A percentile compares a stretch with the other conserved stretches of the same genome.
These are phyloP conservation scores for Choristoneura rosaceana DNA, from an alignment of 2,888 invertebrate species.

Conservation along the genomic window DNA sequence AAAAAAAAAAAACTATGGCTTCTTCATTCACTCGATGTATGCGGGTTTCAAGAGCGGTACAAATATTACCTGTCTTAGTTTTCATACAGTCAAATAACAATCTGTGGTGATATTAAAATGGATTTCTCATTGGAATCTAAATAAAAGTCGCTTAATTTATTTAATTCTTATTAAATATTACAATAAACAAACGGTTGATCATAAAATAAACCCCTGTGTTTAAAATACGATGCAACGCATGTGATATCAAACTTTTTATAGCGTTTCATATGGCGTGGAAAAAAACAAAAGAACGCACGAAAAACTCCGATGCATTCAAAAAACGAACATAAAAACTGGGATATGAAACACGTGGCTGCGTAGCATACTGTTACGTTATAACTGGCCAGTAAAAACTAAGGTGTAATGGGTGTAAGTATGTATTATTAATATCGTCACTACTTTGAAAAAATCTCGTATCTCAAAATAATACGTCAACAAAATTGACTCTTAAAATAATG, in stretches of 20 bases:
- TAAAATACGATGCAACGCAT: neutral
- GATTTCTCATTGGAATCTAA: neutral
- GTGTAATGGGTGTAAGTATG: constrained; percentile 16
- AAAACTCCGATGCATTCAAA: constrained; percentile 38
- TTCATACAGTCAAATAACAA: neutral
- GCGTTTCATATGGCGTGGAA: constrained; percentile 6
- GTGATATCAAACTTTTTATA: neutral
- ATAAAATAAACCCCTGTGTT: neutral
- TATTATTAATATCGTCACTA: neutral
- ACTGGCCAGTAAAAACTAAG: constrained; percentile 13
- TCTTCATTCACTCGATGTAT: constrained; percentile 7
- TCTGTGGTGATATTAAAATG: neutral
- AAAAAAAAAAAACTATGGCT: constrained; percentile 19
- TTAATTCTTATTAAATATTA: neutral
- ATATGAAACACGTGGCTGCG: constrained; percentile 66
- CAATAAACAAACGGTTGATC: neutral
- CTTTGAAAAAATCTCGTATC: too few relatives aligned
- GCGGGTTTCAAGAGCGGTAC: constrained; percentile 44
- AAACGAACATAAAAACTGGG: constrained; percentile 52
- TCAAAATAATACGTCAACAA: too few relatives aligned
- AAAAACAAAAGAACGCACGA: neutral
- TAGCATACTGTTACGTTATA: constrained; percentile 7
- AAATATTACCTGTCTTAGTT: neutral
- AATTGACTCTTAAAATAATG: too few relatives aligned
- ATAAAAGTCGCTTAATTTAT: neutral